phyloP scores from a whole-genome alignment of 2,113 vertebrate genomes.

The Noturus placidus region DNA sequence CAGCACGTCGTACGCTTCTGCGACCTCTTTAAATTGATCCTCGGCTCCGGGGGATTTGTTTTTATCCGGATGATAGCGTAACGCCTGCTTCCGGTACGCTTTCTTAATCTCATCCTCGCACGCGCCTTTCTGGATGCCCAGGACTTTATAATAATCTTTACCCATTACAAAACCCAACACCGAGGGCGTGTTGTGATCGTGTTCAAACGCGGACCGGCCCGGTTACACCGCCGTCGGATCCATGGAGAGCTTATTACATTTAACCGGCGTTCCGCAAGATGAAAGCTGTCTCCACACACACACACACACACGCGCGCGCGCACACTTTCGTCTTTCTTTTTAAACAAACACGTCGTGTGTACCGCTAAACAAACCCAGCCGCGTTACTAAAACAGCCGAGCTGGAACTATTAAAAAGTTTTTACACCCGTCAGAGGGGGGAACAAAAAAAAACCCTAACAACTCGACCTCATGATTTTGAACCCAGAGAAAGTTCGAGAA shows the following conservation, averaged over 20 bases:
- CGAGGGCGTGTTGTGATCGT: background rate
- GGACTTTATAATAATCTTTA: conserved; percentile 87
- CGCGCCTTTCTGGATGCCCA: conserved; percentile 81
- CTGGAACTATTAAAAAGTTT: background rate
- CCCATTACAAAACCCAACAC: conserved; percentile 73
- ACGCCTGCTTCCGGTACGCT: conserved; percentile 87
- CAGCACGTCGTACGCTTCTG: conserved; percentile 92
- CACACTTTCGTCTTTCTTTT: background rate
- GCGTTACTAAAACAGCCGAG: background rate
- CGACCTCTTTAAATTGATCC: conserved; percentile 91
- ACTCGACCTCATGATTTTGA: background rate
- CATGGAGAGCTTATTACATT: background rate
- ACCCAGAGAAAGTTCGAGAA: conserved; percentile 51
- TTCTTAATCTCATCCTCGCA: conserved; percentile 87
- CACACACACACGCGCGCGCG: conserved; percentile 4
- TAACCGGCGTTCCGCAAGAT: background rate
- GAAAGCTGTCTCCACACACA: conserved; percentile 14
- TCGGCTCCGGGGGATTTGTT: conserved; percentile 88
- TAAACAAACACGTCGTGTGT: background rate
- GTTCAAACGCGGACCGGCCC: no score
- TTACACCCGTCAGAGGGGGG: no score
- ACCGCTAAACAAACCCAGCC: no score
- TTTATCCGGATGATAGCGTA: conserved; percentile 90
- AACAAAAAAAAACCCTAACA: no score
- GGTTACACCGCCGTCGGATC: background rate